phyloP scores from a whole-genome alignment of 2,113 vertebrate species.

The Sminthopsis crassicaudata region DNA sequence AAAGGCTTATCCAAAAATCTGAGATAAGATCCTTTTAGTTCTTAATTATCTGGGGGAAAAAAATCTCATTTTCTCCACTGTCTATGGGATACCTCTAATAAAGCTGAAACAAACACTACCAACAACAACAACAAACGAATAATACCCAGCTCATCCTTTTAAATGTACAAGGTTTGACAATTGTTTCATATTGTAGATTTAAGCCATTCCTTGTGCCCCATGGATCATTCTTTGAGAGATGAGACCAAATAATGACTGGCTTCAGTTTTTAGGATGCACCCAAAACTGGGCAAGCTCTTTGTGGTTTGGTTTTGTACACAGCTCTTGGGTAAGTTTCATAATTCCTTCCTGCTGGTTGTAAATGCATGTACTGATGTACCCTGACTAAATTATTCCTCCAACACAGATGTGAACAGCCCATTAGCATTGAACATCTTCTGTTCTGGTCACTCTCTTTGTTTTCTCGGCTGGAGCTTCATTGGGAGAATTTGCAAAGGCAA shows the following conservation, averaged over 20 bases:
- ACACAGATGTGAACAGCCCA: not conserved
- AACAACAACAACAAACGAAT: not conserved
- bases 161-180: not conserved
- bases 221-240: not conserved
- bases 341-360: not conserved
- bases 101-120: slow-evolving; percentile 16
- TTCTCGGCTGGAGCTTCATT: not conserved
- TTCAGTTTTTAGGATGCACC: not conserved
- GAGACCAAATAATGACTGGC: not conserved
- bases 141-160: not conserved
- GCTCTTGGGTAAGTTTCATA: not conserved
- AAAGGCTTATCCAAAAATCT: not conserved
- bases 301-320: not conserved
- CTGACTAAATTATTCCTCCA: not conserved
- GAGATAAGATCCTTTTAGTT: not conserved
- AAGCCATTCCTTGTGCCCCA: not conserved
- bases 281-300: not conserved
- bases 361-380: not conserved
- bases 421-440: not conserved
- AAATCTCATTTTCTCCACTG: not conserved
- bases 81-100: not conserved
- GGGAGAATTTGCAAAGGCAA: not conserved
- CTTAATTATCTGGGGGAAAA: not conserved
- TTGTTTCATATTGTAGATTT: not conserved
- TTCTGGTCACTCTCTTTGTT: not conserved